Conservation (phyloP, 2,888 invertebrate genomes). For the Leptopterna dolabrata region DNA sequence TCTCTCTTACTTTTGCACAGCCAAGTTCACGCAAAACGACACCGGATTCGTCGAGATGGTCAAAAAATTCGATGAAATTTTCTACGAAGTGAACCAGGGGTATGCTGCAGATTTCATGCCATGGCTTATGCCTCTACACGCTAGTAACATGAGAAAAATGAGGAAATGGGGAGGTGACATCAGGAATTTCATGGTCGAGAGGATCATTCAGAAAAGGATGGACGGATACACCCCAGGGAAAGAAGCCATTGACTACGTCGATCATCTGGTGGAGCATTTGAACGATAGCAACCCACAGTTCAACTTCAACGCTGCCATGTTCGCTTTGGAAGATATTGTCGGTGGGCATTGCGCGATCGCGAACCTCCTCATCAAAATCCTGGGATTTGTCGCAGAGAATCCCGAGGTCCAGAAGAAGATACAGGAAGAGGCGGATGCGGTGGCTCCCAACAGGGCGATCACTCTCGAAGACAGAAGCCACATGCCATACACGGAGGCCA, state of each 20-base stretch:
- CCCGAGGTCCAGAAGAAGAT: slow-evolving; percentile 70
- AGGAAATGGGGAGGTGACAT: slow-evolving; percentile 77
- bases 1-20: slow-evolving; percentile 76
- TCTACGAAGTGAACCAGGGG: slow-evolving; percentile 88
- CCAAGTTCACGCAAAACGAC: slow-evolving; percentile 75
- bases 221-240: slow-evolving; percentile 60
- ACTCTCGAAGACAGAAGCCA: slow-evolving; percentile 75
- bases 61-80: slow-evolving; percentile 84
- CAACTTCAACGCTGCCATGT: slow-evolving; percentile 83
- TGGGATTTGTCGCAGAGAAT: slow-evolving; percentile 75
- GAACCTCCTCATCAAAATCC: slow-evolving; percentile 81
- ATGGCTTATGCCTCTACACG: slow-evolving; percentile 81
- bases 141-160: slow-evolving; percentile 73
- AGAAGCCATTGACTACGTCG: slow-evolving; percentile 76
- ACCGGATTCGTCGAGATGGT: slow-evolving; percentile 76
- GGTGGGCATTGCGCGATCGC: slow-evolving; percentile 91
- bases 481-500: slow-evolving; percentile 85
- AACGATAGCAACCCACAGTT: slow-evolving; percentile 68
- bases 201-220: slow-evolving; percentile 66
- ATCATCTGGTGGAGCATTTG: slow-evolving; percentile 79
- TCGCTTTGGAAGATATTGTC: slow-evolving; percentile 86
- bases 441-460: slow-evolving; percentile 72
- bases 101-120: slow-evolving; percentile 89
- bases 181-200: slow-evolving; percentile 79
- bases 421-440: slow-evolving; percentile 76